These are phyloP conservation scores for Syngnathus typhle DNA, from an alignment of 2,113 vertebrate genomes.

Conservation along the genomic window DNA sequence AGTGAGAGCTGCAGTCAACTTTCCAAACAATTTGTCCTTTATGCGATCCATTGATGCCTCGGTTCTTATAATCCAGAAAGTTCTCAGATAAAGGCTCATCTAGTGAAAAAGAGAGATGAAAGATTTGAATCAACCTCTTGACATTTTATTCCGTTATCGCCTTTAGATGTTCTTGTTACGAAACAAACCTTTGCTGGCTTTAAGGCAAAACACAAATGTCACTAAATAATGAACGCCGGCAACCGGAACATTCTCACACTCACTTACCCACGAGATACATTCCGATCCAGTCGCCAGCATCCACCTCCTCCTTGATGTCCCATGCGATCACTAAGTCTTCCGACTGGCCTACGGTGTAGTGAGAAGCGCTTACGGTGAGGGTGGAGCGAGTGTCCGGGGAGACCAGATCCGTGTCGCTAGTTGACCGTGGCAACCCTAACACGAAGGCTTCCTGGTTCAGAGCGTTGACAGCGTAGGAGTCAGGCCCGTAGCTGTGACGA, in stretches of 20 bases:
- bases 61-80: conserved; percentile 97
- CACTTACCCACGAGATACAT: conserved; percentile 93
- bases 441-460: conserved; percentile 63
- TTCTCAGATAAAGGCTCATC: conserved; percentile 93
- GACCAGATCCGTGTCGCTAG: conserved; percentile 91
- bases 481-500: conserved; percentile 84
- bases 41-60: conserved; percentile 92
- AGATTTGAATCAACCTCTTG: not conserved
- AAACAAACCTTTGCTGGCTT: not conserved
- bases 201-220: not conserved
- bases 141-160: not conserved
- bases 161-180: conserved; percentile 1
- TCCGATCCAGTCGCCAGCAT: conserved; percentile 96
- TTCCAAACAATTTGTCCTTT: conserved; percentile 96
- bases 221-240: not conserved
- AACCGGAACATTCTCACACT: conserved; percentile 54
- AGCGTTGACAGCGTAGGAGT: conserved; percentile 78
- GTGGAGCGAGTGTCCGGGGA: conserved; percentile 90
- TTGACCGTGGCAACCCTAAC: conserved; percentile 83
- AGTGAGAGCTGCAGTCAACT: conserved; percentile 85
- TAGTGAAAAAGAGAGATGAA: conserved; percentile 44
- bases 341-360: conserved; percentile 85
- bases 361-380: conserved; percentile 85
- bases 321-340: conserved; percentile 89
- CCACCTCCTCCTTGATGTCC: conserved; percentile 98